Base-by-base conservation (phyloP, 2,888 invertebrate species). In the Crossocerus cetratus region DNA sequence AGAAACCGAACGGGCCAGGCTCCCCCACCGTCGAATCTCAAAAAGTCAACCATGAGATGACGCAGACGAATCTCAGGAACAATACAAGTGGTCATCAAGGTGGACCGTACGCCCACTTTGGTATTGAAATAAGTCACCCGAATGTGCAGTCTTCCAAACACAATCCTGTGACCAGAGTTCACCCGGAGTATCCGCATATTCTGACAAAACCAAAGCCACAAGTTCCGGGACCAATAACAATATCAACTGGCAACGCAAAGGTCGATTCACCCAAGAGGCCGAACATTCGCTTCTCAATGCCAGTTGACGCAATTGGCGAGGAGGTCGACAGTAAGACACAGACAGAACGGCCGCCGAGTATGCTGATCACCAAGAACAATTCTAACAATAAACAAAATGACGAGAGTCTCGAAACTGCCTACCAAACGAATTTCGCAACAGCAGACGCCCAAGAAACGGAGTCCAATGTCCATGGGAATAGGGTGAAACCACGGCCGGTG, bases 131-230 rank as follows among this genome's bases (percentile, higher is more conserved):
- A 2, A 72, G 58, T 44, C 74, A 56, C 14, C 70, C 72, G 1
- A 53, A 13, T 3, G 21, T 63, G n/a, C 22, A 14, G 8, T 65
- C 69, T 11, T 68, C 66, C 1, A 72, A 76, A 0, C 71, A 81
- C 5, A 55, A 60, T 21, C 56, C 70, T 1, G 69, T 57, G 4
- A 83, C 77, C 0, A 74, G 86, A 54, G 62, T 86, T n/a, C 89
- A 89, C 67, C 87, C 88, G 0, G 87, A 87, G 16, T 87, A 88
- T 74, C 88, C 89, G 8, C 85, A 89, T 22, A 86, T 90, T 21
- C 42, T 89, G 0, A 88, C 88, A 0, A 90, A 89, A 58, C 86
- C 88, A 0, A 86, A 86, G 63, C 84, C 85, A 2, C 81, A 81
- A 56, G 77, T 88, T 11, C 89, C 90, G 0, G 79, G 75, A 11